Conservation (phyloP, 2,888 invertebrate species). For the Sipha maydis region DNA sequence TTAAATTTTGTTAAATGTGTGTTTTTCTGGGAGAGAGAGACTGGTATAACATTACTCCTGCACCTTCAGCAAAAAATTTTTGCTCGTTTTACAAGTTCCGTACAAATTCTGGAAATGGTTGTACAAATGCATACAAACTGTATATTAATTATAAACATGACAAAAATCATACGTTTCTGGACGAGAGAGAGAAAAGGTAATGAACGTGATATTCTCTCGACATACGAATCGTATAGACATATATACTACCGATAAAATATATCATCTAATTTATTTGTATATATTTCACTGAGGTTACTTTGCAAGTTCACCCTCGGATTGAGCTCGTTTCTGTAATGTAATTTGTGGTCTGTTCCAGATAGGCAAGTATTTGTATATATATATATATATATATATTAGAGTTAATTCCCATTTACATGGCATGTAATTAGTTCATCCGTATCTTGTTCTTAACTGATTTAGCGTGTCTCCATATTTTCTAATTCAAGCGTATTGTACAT, state of each 20-base stretch:
- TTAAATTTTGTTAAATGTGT: too few relatives aligned
- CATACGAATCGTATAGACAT: not conserved
- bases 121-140: too few relatives aligned
- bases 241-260: not conserved
- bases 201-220: not conserved
- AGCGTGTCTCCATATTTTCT: not conserved
- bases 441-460: not conserved
- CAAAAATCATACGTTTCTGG: too few relatives aligned
- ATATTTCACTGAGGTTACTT: not conserved
- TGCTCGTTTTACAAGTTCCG: too few relatives aligned
- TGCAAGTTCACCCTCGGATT: not conserved
- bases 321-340: not conserved
- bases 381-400: not conserved
- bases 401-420: not conserved
- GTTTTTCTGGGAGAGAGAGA: too few relatives aligned
- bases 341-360: not conserved
- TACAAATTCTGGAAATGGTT: too few relatives aligned
- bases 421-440: not conserved
- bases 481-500: not conserved
- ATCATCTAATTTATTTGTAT: not conserved
- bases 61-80: too few relatives aligned
- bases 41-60: too few relatives aligned
- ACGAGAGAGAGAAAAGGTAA: too few relatives aligned
- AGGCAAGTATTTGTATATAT: not conserved
- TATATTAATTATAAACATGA: too few relatives aligned